Conservation (phyloP, 2,797 vertebrate species). For the Etheostoma nigrum region DNA sequence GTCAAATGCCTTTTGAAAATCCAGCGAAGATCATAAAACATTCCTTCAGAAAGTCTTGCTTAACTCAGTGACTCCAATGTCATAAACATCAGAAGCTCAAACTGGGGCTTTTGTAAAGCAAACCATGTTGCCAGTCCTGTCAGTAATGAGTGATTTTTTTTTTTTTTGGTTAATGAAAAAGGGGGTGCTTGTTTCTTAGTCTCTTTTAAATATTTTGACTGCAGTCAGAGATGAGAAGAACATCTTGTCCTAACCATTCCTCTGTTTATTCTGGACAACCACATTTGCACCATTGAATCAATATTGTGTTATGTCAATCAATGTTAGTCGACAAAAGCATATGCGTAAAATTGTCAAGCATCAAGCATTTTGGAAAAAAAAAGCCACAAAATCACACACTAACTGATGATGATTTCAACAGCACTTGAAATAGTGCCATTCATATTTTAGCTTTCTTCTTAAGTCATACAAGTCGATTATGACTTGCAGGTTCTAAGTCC, state of each 20-base stretch:
- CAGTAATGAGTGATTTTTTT: not conserved
- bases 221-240: not conserved
- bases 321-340: conserved; percentile 12
- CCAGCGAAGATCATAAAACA: not conserved
- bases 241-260: not conserved
- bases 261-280: conserved; percentile 19
- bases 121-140: not conserved
- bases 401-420: not conserved
- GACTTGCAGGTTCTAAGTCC: conserved; percentile 49
- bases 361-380: no score
- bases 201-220: not conserved
- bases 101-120: not conserved
- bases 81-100: not conserved
- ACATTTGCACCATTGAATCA: not conserved
- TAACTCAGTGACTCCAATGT: not conserved
- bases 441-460: conserved; percentile 11
- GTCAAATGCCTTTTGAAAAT: not conserved
- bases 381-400: no score
- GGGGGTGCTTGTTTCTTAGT: not conserved
- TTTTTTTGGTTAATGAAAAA: not conserved
- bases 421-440: conserved; percentile 21
- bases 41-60: not conserved
- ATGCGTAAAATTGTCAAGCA: conserved; percentile 1
- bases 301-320: conserved; percentile 12
- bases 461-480: conserved; percentile 30